These are phyloP conservation scores for Atta cephalotes DNA, from an alignment of 1,140 invertebrate species.

Conservation along the genomic window DNA sequence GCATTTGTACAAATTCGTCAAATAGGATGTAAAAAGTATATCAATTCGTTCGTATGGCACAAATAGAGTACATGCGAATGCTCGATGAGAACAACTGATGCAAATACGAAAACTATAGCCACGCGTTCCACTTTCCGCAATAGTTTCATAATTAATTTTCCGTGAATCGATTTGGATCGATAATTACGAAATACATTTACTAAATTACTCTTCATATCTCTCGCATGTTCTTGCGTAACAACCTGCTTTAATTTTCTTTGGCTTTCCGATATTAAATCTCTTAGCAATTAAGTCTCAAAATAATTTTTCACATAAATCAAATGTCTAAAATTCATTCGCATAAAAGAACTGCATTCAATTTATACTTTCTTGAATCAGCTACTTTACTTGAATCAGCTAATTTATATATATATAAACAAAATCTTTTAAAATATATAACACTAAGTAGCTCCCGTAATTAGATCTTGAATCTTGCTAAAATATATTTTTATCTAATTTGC, in stretches of 20 bases:
- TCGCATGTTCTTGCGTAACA: background rate
- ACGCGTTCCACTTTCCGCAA: conserved; percentile 6
- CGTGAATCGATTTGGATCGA: conserved; percentile 36
- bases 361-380: background rate
- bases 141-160: background rate
- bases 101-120: conserved; percentile 21
- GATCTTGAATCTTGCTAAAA: conserved; percentile 12
- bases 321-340: background rate
- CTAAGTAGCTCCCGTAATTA: background rate
- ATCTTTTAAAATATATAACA: conserved; percentile 24
- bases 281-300: conserved; percentile 2
- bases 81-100: conserved; percentile 25
- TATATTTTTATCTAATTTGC: conserved; percentile 15
- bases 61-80: conserved; percentile 57
- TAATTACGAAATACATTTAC: conserved; percentile 9
- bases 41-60: conserved; percentile 64
- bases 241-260: conserved; percentile 23
- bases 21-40: conserved; percentile 44
- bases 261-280: conserved; percentile 27
- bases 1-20: background rate
- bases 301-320: conserved; percentile 13
- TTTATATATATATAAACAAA: background rate
- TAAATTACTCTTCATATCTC: conserved; percentile 38
- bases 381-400: background rate
- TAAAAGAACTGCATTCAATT: conserved; percentile 9